Evolutionary conservation across 2,113 vertebrate genomes (phyloP).

Genomic region (Rhinogobius similis): DNA sequence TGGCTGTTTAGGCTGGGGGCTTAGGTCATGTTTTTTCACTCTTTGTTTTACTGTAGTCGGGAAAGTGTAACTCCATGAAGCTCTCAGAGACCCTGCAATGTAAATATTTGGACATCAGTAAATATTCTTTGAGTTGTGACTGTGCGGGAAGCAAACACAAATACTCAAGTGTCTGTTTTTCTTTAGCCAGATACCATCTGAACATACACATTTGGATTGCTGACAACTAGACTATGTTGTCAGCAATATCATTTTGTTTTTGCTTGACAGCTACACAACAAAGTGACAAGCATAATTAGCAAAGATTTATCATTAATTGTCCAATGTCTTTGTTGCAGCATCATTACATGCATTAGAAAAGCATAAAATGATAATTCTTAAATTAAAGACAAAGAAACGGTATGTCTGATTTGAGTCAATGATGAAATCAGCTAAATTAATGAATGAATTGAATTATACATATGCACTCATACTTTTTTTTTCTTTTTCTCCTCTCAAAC

Average conservation of each 20-base stretch:
- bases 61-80: conserved; percentile 56
- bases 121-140: conserved; percentile 63
- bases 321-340: not conserved
- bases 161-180: conserved; percentile 59
- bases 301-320: conserved; percentile 7
- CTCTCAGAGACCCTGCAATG: conserved; percentile 44
- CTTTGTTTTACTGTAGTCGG: conserved; percentile 44
- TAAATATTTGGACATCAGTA: conserved; percentile 73
- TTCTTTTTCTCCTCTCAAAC: not conserved
- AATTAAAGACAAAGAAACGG: too few relatives aligned
- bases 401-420: too few relatives aligned
- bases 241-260: conserved; percentile 21
- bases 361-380: too few relatives aligned
- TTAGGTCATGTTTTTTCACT: conserved; percentile 37
- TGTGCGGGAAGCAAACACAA: conserved; percentile 56
- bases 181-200: conserved; percentile 64
- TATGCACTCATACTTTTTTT: too few relatives aligned
- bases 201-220: conserved; percentile 37
- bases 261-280: conserved; percentile 17
- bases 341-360: not conserved
- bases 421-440: too few relatives aligned
- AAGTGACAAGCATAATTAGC: conserved; percentile 28
- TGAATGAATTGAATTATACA: too few relatives aligned
- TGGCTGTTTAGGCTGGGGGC: conserved; percentile 34
- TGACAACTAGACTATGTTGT: conserved; percentile 15